These are phyloP conservation scores for Vombatus ursinus DNA, from an alignment of 2,113 vertebrate species.

Conservation along the genomic window DNA sequence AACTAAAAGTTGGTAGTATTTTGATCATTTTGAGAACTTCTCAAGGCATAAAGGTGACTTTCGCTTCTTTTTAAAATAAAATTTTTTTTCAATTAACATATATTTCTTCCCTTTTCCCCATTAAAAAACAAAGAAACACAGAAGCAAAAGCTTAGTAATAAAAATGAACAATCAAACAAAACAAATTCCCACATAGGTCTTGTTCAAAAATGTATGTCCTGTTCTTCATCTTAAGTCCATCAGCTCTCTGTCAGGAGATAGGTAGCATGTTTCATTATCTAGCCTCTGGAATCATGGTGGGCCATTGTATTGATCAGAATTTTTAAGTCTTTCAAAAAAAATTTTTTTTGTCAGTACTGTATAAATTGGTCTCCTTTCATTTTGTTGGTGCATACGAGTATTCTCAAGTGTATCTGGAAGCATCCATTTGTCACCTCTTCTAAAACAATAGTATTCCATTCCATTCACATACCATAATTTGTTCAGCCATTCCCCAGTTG, in stretches of 20 bases:
- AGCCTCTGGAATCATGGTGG: neutral
- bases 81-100: neutral
- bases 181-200: neutral
- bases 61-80: neutral
- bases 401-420: neutral
- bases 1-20: neutral
- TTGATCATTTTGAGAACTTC: neutral
- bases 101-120: neutral
- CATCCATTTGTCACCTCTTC: neutral
- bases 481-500: neutral
- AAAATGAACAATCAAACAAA: neutral
- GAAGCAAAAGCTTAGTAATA: neutral
- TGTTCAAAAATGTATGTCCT: neutral
- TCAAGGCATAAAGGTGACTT: neutral
- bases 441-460: neutral
- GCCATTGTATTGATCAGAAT: neutral
- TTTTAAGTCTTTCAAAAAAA: neutral
- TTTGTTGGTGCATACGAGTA: neutral
- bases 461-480: neutral
- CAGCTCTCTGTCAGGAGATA: neutral
- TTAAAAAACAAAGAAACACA: neutral
- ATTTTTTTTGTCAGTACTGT: neutral
- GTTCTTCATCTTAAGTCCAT: neutral
- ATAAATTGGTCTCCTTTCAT: neutral
- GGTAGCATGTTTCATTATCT: neutral